phyloP scores from a whole-genome alignment of 2,797 vertebrate genomes.

The Triplophysa bombifrons region DNA sequence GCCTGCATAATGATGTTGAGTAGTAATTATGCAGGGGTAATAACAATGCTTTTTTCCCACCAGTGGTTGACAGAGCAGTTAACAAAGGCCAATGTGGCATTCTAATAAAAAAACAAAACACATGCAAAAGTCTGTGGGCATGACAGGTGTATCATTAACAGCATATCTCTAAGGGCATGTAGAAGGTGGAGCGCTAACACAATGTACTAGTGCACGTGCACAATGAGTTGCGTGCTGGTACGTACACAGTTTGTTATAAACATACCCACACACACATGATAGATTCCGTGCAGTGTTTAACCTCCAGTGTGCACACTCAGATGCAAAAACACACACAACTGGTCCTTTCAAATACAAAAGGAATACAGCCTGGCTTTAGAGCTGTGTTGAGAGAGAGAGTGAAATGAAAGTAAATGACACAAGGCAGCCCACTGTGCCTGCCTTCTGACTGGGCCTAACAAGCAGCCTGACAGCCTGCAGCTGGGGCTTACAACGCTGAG shows the following conservation, averaged over 20 bases:
- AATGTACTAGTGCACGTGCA: not conserved
- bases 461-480: constrained; percentile 93
- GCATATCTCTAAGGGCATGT: constrained; percentile 74
- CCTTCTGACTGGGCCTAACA: constrained; percentile 72
- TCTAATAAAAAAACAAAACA: constrained; percentile 98
- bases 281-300: not conserved
- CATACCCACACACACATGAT: constrained; percentile 23
- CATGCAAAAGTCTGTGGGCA: constrained; percentile 81
- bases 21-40: constrained; percentile 89
- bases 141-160: constrained; percentile 89
- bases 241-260: constrained; percentile 18
- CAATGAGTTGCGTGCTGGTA: constrained; percentile 9
- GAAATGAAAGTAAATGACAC: constrained; percentile 75
- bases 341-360: not conserved
- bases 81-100: constrained; percentile 92
- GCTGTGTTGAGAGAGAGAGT: constrained; percentile 59
- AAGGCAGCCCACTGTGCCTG: constrained; percentile 63
- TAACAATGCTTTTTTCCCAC: constrained; percentile 88
- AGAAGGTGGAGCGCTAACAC: constrained; percentile 44
- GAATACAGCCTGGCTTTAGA: not conserved
- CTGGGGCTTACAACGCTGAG: constrained; percentile 86
- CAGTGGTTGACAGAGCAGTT: constrained; percentile 88
- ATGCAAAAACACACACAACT: not conserved
- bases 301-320: not conserved
- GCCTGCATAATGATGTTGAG: constrained; percentile 81